Evolutionary conservation across 2,888 invertebrate species (phyloP), one percentile per base, ranked within the genome.

Genomic region (Cloeon dipterum): DNA sequence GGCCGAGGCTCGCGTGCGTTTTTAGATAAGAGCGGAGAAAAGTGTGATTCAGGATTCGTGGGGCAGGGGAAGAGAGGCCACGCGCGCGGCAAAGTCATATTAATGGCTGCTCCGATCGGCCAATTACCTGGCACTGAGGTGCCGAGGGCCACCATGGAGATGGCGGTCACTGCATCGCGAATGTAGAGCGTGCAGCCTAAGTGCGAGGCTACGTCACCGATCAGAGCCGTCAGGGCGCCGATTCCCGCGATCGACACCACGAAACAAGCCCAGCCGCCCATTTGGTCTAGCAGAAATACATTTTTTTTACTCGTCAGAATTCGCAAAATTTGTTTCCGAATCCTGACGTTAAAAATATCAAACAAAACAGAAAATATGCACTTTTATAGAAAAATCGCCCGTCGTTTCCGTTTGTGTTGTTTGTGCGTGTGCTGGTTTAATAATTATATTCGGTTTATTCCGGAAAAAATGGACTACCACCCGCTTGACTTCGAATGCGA

Each of bases 41-140:
- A 21, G 21, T 8, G 5, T 8, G 21, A 21, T 21, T 5, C 21
- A 8, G 5, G 21, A 21, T 8, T 21, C n/a, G n/a, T n/a, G n/a
- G n/a, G n/a, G n/a, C n/a, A n/a, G n/a, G n/a, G 8, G n/a, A n/a
- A n/a, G n/a, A n/a, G n/a, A n/a, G n/a, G n/a, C 18, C 36, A 11
- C 7, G 29, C 26, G 45, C n/a, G n/a, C n/a, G n/a, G n/a, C n/a
- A n/a, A n/a, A n/a, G n/a, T n/a, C n/a, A n/a, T n/a, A n/a, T n/a
- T n/a, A n/a, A n/a, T n/a, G n/a, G n/a, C n/a, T n/a, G n/a, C n/a
- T n/a, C n/a, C n/a, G n/a, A n/a, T n/a, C n/a, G n/a, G n/a, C n/a
- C n/a, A n/a, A n/a, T n/a, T 58, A 89, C 91, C 91, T 62, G 98
- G 98, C 61, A 98, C 81, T 62, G 91, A 93, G 43, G 98, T 98